These are phyloP conservation scores for Prinia subflava DNA, from an alignment of 2,113 vertebrate species.

Conservation along the genomic window DNA sequence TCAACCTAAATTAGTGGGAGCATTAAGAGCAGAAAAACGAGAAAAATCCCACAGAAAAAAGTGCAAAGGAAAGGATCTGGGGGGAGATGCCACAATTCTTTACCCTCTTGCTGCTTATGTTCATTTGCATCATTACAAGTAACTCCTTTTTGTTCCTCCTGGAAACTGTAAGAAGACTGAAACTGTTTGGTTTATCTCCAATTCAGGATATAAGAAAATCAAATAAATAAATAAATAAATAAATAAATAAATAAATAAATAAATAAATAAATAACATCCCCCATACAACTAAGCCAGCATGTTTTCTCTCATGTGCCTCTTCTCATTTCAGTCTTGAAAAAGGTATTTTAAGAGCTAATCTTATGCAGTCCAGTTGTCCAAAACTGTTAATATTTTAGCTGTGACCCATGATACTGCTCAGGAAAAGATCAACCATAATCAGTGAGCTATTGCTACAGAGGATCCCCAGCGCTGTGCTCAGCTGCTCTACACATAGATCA, in stretches of 20 bases:
- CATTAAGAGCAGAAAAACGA: fast-evolving
- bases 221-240: background rate
- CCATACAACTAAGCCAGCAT: background rate
- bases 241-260: background rate
- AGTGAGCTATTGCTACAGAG: background rate
- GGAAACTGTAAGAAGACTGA: background rate
- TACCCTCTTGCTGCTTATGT: fast-evolving
- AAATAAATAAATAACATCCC: background rate
- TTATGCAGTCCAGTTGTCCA: background rate
- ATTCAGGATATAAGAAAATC: background rate
- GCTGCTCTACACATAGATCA: background rate
- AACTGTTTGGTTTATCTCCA: background rate
- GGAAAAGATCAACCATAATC: background rate
- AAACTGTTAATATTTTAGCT: background rate
- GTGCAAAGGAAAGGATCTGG: background rate
- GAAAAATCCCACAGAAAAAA: background rate
- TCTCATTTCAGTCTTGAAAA: background rate
- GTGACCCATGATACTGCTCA: background rate
- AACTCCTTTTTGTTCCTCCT: background rate
- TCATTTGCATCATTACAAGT: background rate
- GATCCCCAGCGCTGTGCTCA: background rate
- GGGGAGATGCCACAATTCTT: background rate
- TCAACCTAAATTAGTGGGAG: background rate
- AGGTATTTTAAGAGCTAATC: background rate
- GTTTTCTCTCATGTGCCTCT: fast-evolving